Conservation (phyloP, 2,797 vertebrate species). For the Aphelocoma californica region DNA sequence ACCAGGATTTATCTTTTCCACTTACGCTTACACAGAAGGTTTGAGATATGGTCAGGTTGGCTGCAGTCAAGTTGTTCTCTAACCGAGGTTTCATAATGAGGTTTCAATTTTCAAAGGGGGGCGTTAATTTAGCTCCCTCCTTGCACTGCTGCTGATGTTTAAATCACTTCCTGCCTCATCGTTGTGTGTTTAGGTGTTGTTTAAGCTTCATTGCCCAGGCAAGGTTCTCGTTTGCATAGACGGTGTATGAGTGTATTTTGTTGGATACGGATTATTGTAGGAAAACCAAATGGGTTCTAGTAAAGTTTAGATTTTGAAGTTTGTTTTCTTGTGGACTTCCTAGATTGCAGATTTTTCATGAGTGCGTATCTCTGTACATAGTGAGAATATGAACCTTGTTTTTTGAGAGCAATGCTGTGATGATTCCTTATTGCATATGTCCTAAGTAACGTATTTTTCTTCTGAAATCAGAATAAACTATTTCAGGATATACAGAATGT, state of each 20-base stretch:
- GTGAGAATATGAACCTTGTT: not conserved
- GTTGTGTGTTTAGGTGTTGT: conserved; percentile 1
- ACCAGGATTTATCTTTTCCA: conserved; percentile 40
- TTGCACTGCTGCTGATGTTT: not conserved
- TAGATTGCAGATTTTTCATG: not conserved
- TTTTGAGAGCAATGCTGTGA: not conserved
- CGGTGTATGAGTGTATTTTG: not conserved
- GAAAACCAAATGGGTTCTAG: not conserved
- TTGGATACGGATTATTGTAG: not conserved
- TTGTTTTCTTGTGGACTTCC: not conserved
- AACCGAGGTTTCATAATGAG: not conserved
- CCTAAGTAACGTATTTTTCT: not conserved
- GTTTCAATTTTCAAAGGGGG: not conserved
- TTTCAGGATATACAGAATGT: not conserved
- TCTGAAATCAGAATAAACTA: not conserved
- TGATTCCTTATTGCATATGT: not conserved
- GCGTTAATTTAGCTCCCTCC: not conserved
- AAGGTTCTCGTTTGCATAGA: not conserved
- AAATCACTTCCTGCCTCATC: not conserved
- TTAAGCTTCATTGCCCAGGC: conserved; percentile 10
- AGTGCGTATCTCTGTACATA: not conserved
- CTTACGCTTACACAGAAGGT: not conserved
- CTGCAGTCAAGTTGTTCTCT: not conserved
- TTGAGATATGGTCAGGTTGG: conserved; percentile 22
- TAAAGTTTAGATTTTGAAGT: not conserved